Percentiles rank a stretch among this genome's conserved stretches.
Evolutionary conservation across 1,140 invertebrate genomes (phyloP).

Genomic region (Drosophila asahinai): DNA sequence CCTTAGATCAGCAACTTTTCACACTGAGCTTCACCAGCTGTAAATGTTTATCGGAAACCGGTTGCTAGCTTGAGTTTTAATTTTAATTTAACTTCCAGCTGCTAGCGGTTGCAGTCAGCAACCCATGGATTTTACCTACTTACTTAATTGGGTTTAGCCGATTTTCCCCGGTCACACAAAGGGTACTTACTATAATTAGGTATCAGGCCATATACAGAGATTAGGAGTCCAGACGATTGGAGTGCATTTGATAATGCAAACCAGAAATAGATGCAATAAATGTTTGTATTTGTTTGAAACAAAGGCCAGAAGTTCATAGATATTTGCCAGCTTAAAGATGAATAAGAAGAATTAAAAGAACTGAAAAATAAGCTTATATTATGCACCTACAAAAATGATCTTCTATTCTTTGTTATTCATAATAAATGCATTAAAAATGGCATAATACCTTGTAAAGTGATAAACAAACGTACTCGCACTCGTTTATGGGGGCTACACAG

Average conservation of each 20-base stretch:
- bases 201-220: conserved; percentile 25
- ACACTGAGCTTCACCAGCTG: neutral
- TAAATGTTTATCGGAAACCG: conserved; percentile 11
- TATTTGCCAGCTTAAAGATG: no score
- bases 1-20: conserved; percentile 42
- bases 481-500: neutral
- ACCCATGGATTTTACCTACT: neutral
- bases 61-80: conserved; percentile 11
- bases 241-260: conserved; percentile 34
- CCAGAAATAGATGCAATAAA: conserved; percentile 14
- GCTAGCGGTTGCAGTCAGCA: neutral
- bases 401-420: neutral
- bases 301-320: neutral
- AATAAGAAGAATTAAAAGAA: no score
- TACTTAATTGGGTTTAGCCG: neutral
- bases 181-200: conserved; percentile 18
- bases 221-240: conserved; percentile 23
- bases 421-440: neutral
- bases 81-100: conserved; percentile 4
- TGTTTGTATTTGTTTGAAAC: neutral
- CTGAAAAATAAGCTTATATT: no score
- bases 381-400: no score
- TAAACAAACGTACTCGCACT: neutral
- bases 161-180: neutral
- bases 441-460: neutral